Conservation (phyloP, 23 tunicate species). For the Botrylloides violaceus region DNA sequence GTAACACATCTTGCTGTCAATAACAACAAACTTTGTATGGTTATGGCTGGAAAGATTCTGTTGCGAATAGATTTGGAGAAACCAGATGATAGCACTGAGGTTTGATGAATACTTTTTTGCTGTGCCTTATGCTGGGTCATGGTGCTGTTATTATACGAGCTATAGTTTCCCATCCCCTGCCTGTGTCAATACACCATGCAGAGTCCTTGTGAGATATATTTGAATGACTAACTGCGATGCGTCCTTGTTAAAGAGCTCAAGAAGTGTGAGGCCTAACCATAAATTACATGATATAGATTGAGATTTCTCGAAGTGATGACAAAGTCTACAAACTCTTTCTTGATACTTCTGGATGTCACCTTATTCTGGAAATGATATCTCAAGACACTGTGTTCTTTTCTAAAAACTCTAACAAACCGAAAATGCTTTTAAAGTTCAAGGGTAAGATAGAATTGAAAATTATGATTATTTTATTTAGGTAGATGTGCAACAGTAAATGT, state of each 20-base stretch:
- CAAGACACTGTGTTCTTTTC: constrained; percentile 78
- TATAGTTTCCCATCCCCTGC: no score
- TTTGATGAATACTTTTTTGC: no score
- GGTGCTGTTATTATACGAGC: no score
- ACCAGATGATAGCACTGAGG: constrained; percentile 56
- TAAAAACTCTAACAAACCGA: constrained; percentile 54
- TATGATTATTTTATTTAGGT: no score
- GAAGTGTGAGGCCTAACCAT: background rate
- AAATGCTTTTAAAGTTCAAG: constrained; percentile 69
- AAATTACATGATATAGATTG: constrained; percentile 51
- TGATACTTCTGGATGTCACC: constrained; percentile 65
- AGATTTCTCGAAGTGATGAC: constrained; percentile 45
- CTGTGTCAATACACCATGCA: no score
- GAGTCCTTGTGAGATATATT: no score
- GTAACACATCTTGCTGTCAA: constrained; percentile 61
- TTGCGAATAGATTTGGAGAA: constrained; percentile 49
- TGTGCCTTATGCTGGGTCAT: no score
- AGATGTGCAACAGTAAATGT: no score
- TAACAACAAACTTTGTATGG: constrained; percentile 82
- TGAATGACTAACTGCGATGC: no score
- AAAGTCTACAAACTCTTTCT: constrained; percentile 70
- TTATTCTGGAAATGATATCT: constrained; percentile 35
- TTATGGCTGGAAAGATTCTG: constrained; percentile 43
- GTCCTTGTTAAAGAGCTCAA: no score
- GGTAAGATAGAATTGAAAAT: no score